Evolutionary conservation across 2,797 vertebrate genomes (phyloP), one percentile per base, ranked within the genome.

Genomic region (Natrix natrix): DNA sequence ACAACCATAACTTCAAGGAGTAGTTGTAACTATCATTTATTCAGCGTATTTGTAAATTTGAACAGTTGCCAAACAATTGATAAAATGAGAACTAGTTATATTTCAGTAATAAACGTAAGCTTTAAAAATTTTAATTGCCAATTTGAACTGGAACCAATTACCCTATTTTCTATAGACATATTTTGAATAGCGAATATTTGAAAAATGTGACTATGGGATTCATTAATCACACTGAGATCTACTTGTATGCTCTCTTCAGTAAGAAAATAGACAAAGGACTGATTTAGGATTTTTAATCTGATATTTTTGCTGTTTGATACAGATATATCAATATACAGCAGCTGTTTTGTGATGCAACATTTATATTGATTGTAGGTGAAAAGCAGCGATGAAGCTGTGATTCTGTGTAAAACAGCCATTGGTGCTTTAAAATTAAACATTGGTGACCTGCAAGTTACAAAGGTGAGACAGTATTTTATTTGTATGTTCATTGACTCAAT

Each of bases 391-490:
- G 99, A 99, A 96, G 99, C 99, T 0, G 98, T 99, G 92, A 99
- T 99, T 93, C 96, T 99, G 92, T 99, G 99, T 95, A 99, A 99
- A 96, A 99, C 99, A 0, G 98, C 99, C 1, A 99, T 99, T 0
- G 99, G 99, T 60, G 98, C 98, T 0, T 98, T 99, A 12, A 99
- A 99, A 94, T 96, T 99, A 93, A 99, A 99, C 96, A 98, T 99
- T 11, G 99, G 97, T 0, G 99, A 99, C 93, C 98, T 99, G 24
- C 99, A 99, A 89, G 99, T 98, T 66, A 99, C 99, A 61, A 99
- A 99, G 99, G 99, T 99, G 92, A 97, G 97, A 4, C 2, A 3
- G 5, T 94, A 52, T 88, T 86, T 24, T 0, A 4, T 87, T 88
- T 56, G 8, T 14, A 24, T 88, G n/a, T 78, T 43, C 48, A 43